phyloP scores from a whole-genome alignment of 2,888 invertebrate species.

The Pantelozetes paolii region DNA sequence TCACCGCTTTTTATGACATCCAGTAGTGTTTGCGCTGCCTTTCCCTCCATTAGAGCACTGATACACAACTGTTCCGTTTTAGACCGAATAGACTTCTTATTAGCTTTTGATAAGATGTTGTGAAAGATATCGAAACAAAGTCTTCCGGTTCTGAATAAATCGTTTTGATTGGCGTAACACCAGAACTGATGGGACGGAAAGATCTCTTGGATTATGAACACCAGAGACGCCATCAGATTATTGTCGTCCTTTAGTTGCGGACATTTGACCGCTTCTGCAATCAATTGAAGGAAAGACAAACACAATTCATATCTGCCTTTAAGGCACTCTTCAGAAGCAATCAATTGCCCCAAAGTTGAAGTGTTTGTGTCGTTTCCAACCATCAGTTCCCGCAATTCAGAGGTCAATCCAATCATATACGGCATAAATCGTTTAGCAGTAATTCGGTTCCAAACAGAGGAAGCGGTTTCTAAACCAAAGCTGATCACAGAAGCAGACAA shows the following conservation, averaged over 20 bases:
- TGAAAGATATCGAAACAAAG: constrained; percentile 52
- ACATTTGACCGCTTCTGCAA: constrained; percentile 31
- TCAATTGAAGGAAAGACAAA: constrained; percentile 45
- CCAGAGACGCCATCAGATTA: constrained; percentile 48
- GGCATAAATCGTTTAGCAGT: constrained; percentile 41
- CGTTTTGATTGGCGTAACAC: constrained; percentile 52
- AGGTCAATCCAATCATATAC: constrained; percentile 43
- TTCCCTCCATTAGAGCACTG: constrained; percentile 52
- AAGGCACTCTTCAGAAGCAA: constrained; percentile 47
- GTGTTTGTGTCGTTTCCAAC: constrained; percentile 41
- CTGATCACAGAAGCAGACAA: constrained; percentile 31
- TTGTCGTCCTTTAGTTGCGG: constrained; percentile 40
- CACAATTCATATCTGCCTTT: constrained; percentile 46
- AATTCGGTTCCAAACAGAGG: constrained; percentile 31
- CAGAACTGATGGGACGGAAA: constrained; percentile 54
- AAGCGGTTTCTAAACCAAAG: neutral
- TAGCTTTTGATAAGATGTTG: constrained; percentile 49
- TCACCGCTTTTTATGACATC: constrained; percentile 54
- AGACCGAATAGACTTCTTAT: neutral
- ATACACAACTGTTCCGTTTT: constrained; percentile 50
- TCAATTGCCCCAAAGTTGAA: constrained; percentile 45
- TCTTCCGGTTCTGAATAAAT: constrained; percentile 51
- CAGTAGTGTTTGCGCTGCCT: constrained; percentile 53
- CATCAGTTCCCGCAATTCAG: constrained; percentile 27
- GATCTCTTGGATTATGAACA: constrained; percentile 53